phyloP scores from a whole-genome alignment of 1,140 invertebrate genomes.

The Drosophila asahinai region DNA sequence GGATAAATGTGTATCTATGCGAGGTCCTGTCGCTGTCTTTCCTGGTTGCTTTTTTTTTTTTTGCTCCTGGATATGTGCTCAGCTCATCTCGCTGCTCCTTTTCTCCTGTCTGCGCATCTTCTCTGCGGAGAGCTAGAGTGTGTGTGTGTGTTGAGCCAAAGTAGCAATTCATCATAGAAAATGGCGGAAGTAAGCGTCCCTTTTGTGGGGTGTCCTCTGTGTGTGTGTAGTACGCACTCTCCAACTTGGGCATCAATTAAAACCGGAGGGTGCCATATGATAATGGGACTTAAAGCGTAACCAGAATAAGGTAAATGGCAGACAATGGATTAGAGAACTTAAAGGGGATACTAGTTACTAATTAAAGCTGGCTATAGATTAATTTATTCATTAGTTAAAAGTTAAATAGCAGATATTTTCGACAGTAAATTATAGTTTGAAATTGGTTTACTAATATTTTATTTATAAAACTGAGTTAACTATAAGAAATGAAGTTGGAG shows the following conservation, averaged over 20 bases:
- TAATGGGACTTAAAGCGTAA: slow-evolving; percentile 25
- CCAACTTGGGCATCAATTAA: slow-evolving; percentile 55
- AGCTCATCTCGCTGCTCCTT: slow-evolving; percentile 41
- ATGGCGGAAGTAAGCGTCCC: slow-evolving; percentile 81
- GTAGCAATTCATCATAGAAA: slow-evolving; percentile 85
- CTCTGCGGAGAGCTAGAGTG: slow-evolving; percentile 36
- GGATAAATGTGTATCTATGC: slow-evolving; percentile 77
- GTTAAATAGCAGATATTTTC: not conserved
- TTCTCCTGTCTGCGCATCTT: slow-evolving; percentile 71
- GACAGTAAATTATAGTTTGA: too few species aligned
- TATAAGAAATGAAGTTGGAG: too few species aligned
- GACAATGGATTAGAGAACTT: not conserved
- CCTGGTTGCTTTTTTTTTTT: slow-evolving; percentile 6
- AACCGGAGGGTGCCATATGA: slow-evolving; percentile 30
- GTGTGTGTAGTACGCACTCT: slow-evolving; percentile 30
- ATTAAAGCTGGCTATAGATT: not conserved
- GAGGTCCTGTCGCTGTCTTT: slow-evolving; percentile 26
- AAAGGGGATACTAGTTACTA: not conserved
- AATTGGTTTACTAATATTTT: not conserved
- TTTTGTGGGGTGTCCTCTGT: slow-evolving; percentile 55
- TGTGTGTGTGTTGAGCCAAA: slow-evolving; percentile 65
- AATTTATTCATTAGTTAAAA: not conserved
- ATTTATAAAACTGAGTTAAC: too few species aligned
- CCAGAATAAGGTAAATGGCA: slow-evolving; percentile 7
- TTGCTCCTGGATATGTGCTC: slow-evolving; percentile 37